Evolutionary conservation across 1,140 invertebrate genomes (phyloP).

Genomic region (Aphidius gifuensis): DNA sequence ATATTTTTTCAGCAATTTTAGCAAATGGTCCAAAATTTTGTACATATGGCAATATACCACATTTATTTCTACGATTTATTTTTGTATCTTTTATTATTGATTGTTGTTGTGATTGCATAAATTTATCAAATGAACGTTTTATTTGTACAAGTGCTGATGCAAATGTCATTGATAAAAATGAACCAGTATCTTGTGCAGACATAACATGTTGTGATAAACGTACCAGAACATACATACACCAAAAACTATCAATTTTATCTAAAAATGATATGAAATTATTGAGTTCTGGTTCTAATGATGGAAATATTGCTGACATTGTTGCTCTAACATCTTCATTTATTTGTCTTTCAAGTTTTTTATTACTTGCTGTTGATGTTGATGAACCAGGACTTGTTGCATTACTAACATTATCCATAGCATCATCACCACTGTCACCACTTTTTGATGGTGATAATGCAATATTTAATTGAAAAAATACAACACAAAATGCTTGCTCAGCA

Average conservation of each 20-base stretch:
- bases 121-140: constrained; percentile 92
- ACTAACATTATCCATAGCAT: constrained; percentile 39
- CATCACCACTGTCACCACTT: constrained; percentile 32
- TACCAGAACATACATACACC: constrained; percentile 89
- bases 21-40: constrained; percentile 88
- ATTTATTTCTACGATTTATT: constrained; percentile 72
- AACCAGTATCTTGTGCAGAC: constrained; percentile 86
- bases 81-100: constrained; percentile 79
- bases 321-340: constrained; percentile 76
- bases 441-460: constrained; percentile 53
- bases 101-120: constrained; percentile 83
- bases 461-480: constrained; percentile 88
- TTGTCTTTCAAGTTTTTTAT: constrained; percentile 65
- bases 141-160: constrained; percentile 85
- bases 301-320: constrained; percentile 86
- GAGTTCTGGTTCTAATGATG: constrained; percentile 80
- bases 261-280: constrained; percentile 80
- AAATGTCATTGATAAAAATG: constrained; percentile 86
- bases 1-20: constrained; percentile 80
- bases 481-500: constrained; percentile 94
- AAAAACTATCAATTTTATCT: constrained; percentile 85
- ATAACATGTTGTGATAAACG: constrained; percentile 85
- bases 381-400: constrained; percentile 44
- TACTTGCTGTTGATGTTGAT: constrained; percentile 49
- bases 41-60: constrained; percentile 89